Evolutionary conservation across 2,113 vertebrate genomes (phyloP).

Genomic region (Macrotis lagotis): DNA sequence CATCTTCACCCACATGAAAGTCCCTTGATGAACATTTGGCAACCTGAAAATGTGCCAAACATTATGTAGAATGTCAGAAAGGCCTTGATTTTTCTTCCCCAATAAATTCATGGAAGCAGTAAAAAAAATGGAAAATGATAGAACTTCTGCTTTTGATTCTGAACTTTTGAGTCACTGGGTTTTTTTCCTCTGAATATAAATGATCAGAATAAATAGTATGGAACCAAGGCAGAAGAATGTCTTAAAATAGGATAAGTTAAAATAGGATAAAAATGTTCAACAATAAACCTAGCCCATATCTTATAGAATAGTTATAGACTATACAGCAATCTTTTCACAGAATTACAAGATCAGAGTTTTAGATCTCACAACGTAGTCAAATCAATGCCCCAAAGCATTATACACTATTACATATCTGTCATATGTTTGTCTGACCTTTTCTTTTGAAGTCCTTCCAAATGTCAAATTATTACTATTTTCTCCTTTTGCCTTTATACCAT

Average conservation of each 20-base stretch:
- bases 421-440: background rate
- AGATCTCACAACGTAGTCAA: background rate
- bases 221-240: background rate
- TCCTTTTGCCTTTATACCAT: background rate
- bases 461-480: background rate
- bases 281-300: background rate
- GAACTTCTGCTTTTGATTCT: background rate
- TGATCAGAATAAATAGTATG: slow-evolving; percentile 6
- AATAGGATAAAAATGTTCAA: slow-evolving; percentile 1
- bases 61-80: background rate
- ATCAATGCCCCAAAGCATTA: background rate
- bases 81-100: background rate
- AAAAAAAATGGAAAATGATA: background rate
- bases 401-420: background rate
- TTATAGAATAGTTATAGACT: slow-evolving; percentile 13
- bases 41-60: background rate
- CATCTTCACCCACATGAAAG: background rate
- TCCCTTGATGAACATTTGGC: background rate
- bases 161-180: background rate
- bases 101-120: background rate
- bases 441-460: background rate
- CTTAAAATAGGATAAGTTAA: background rate
- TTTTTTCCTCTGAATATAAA: slow-evolving; percentile 15
- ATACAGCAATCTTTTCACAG: background rate
- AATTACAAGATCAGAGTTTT: background rate